A percentile compares a stretch with the other conserved stretches of the same genome.
Evolutionary conservation across 2,113 vertebrate species (phyloP).

Genomic region (Nicator chloris): DNA sequence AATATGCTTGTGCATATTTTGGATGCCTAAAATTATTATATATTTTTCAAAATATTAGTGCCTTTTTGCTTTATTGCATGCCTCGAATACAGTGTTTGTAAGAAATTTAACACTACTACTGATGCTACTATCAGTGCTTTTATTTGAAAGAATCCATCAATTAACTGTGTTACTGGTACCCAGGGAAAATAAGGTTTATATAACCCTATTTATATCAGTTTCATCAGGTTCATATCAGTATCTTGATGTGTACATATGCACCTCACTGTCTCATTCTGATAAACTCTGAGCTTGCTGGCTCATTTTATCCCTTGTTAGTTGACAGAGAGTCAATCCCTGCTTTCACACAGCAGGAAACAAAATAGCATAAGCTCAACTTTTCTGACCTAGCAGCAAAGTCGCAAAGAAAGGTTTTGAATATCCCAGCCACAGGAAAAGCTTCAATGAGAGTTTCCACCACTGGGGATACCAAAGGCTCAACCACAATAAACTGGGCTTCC

Average conservation of each 20-base stretch:
- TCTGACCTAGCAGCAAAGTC: not conserved
- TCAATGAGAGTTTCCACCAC: not conserved
- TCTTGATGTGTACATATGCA: not conserved
- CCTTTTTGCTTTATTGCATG: not conserved
- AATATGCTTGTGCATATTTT: not conserved
- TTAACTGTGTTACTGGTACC: not conserved
- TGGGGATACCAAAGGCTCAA: not conserved
- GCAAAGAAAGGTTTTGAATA: not conserved
- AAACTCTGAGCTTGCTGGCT: not conserved
- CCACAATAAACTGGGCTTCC: not conserved
- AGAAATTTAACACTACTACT: not conserved
- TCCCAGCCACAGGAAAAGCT: not conserved
- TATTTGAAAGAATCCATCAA: not conserved
- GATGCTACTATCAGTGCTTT: not conserved
- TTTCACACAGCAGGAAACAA: not conserved
- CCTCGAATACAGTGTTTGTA: not conserved
- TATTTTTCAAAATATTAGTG: not conserved
- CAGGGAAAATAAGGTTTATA: not conserved
- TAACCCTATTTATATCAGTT: not conserved
- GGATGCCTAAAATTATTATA: not conserved
- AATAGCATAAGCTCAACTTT: not conserved
- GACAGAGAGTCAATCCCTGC: not conserved
- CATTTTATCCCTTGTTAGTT: not conserved
- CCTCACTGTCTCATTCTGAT: not conserved
- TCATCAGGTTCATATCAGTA: not conserved